Evolutionary conservation across 2,888 invertebrate genomes (phyloP).

Genomic region (Liposcelis brunnea): DNA sequence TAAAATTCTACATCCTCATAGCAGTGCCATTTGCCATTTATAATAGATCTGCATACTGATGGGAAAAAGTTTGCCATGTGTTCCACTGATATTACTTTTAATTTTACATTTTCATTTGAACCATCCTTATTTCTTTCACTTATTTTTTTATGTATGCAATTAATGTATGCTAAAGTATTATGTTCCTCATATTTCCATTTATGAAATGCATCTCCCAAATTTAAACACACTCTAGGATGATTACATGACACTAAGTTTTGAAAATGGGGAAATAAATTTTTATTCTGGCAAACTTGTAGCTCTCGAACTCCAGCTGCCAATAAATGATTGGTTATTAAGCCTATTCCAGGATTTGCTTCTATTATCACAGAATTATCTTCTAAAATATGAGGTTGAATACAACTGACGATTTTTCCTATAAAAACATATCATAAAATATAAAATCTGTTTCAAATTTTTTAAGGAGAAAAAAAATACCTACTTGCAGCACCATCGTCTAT

Average conservation of each 20-base stretch:
- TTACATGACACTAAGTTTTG: no score
- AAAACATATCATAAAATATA: background rate
- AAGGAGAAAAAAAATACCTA: background rate
- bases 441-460: background rate
- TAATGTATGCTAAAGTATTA: no score
- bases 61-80: background rate
- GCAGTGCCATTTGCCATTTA: no score
- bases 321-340: background rate
- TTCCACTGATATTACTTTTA: background rate
- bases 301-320: background rate
- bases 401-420: background rate
- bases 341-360: conserved; percentile 3
- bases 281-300: background rate
- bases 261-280: no score
- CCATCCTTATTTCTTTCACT: no score
- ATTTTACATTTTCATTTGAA: background rate
- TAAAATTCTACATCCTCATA: no score
- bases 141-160: no score
- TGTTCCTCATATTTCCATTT: background rate
- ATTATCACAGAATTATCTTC: background rate
- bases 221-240: no score
- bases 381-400: background rate
- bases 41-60: background rate
- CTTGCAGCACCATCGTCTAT: conserved; percentile 2
- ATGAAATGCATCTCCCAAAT: no score